Conservation (phyloP, 2,113 vertebrate species). For the Alces alces region DNA sequence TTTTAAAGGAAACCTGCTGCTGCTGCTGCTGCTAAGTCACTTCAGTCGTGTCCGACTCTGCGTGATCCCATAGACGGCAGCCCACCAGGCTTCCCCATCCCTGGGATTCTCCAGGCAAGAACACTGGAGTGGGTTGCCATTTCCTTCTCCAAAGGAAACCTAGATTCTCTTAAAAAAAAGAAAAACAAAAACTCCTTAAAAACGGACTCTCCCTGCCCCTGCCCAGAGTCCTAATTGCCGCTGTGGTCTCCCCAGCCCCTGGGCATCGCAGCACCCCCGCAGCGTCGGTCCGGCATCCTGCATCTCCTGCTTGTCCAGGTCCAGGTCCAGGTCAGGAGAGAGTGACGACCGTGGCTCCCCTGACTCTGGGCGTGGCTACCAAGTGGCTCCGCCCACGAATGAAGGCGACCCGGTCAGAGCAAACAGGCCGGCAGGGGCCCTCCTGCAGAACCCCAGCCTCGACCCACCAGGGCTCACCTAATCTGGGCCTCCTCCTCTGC, state of each 20-base stretch:
- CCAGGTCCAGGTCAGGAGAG: background rate
- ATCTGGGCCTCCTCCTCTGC: background rate
- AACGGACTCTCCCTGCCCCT: background rate
- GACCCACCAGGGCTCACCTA: rapidly evolving
- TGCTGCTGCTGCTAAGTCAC: too few species aligned
- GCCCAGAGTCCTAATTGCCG: rapidly evolving
- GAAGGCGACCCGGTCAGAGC: rapidly evolving
- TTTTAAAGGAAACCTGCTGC: background rate
- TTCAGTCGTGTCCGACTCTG: too few species aligned
- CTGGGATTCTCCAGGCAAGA: too few species aligned
- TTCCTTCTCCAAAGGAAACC: background rate
- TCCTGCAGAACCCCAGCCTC: rapidly evolving
- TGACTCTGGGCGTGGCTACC: background rate
- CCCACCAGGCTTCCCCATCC: too few species aligned
- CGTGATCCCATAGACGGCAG: too few species aligned
- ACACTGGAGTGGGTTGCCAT: too few species aligned
- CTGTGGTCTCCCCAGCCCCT: rapidly evolving
- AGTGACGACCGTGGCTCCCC: rapidly evolving
- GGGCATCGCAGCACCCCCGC: rapidly evolving
- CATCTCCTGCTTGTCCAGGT: rapidly evolving
- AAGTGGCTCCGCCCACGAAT: rapidly evolving
- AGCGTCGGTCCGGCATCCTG: rapidly evolving
- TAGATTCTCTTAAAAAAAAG: background rate
- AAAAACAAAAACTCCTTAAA: background rate
- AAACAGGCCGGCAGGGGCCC: rapidly evolving